Conservation (phyloP, 2,113 vertebrate species). For the Lepus europaeus region DNA sequence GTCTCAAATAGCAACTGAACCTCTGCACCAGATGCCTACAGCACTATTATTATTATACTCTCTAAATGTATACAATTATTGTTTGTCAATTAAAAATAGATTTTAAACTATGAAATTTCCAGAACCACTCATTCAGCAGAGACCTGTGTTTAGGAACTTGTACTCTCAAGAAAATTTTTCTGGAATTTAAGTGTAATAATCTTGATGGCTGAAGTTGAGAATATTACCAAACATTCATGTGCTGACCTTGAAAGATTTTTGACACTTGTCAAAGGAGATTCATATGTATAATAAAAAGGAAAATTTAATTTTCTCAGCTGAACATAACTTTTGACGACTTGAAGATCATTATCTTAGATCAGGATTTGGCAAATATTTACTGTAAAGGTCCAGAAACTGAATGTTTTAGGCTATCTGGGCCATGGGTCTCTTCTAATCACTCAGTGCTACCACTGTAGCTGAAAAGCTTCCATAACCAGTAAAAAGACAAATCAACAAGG, state of each 20-base stretch:
- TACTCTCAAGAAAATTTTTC: conserved; percentile 24
- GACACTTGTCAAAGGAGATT: not conserved
- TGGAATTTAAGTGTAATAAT: not conserved
- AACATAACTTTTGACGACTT: not conserved
- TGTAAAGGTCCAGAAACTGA: not conserved
- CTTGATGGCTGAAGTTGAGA: not conserved
- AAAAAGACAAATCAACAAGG: not conserved
- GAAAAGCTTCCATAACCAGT: not conserved
- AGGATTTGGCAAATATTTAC: not conserved
- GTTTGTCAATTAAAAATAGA: too few species aligned
- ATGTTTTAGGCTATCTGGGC: not conserved
- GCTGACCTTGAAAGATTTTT: not conserved
- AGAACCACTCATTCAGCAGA: not conserved
- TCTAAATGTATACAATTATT: too few species aligned
- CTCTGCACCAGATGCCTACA: too few species aligned
- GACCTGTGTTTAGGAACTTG: not conserved
- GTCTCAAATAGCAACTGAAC: too few species aligned
- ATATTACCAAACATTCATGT: not conserved
- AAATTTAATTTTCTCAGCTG: not conserved
- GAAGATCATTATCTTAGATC: not conserved
- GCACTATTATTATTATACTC: too few species aligned
- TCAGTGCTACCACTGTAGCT: rapidly evolving
- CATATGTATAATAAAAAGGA: not conserved
- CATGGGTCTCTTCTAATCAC: not conserved
- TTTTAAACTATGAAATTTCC: not conserved